phyloP scores from a whole-genome alignment of 2,797 vertebrate genomes.

The Pseudomugil gertrudae region DNA sequence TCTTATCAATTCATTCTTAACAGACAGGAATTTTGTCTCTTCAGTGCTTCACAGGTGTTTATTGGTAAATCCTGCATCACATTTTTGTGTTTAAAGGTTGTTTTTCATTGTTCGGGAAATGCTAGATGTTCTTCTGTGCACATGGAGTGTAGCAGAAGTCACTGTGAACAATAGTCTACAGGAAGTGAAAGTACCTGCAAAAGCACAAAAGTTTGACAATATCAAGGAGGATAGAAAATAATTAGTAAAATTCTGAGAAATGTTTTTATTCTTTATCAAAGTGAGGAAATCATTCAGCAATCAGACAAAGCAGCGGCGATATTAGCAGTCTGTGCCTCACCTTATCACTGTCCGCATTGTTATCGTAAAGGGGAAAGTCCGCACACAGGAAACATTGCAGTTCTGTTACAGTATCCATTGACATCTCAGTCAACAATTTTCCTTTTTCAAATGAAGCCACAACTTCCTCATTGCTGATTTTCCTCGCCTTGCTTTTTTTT shows the following conservation, averaged over 20 bases:
- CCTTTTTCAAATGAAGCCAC: slow-evolving; percentile 74
- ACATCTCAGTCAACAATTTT: slow-evolving; percentile 69
- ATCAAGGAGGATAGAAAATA: slow-evolving; percentile 9
- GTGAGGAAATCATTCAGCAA: slow-evolving; percentile 6
- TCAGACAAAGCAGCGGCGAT: slow-evolving; percentile 30
- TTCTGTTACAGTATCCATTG: slow-evolving; percentile 68
- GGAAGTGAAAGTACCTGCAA: slow-evolving; percentile 59
- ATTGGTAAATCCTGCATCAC: slow-evolving; percentile 49
- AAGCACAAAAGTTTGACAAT: slow-evolving; percentile 17
- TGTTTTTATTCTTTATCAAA: slow-evolving; percentile 14
- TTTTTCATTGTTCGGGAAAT: slow-evolving; percentile 36
- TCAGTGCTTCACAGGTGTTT: slow-evolving; percentile 37
- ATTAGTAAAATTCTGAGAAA: background rate
- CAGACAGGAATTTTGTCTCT: no score
- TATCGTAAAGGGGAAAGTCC: slow-evolving; percentile 78
- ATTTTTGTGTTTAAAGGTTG: slow-evolving; percentile 58
- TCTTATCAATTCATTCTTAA: slow-evolving; percentile 55
- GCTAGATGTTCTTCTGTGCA: slow-evolving; percentile 40
- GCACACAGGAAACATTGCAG: slow-evolving; percentile 67
- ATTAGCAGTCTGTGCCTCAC: slow-evolving; percentile 26
- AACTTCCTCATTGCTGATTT: slow-evolving; percentile 85
- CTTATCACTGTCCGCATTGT: slow-evolving; percentile 34
- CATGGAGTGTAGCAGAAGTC: slow-evolving; percentile 53
- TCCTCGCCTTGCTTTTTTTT: slow-evolving; percentile 76
- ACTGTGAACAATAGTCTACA: slow-evolving; percentile 60